phyloP scores from a whole-genome alignment of 2,888 invertebrate species.

The Escarpia spicata region DNA sequence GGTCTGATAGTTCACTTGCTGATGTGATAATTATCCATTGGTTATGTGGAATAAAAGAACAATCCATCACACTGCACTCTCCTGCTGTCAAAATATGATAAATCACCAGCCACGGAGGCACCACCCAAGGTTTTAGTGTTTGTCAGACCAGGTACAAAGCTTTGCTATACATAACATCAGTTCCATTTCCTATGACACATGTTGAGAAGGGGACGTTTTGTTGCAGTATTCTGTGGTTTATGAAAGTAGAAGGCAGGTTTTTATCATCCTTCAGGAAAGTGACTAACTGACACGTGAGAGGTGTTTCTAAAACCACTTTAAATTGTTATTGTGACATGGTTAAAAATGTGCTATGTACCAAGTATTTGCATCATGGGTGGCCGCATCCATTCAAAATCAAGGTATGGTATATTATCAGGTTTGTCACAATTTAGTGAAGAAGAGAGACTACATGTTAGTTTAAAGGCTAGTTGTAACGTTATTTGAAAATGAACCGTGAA shows the following conservation, averaged over 20 bases:
- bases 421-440: too few relatives aligned
- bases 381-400: too few relatives aligned
- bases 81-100: background rate
- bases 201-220: background rate
- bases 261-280: background rate
- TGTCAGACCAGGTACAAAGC: background rate
- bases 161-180: background rate
- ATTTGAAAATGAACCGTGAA: too few relatives aligned
- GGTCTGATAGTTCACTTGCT: background rate
- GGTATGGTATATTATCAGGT: too few relatives aligned
- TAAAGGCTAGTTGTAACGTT: too few relatives aligned
- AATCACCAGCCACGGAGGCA: background rate
- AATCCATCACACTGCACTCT: background rate
- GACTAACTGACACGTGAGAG: background rate
- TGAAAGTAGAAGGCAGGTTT: background rate
- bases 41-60: background rate
- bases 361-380: too few relatives aligned
- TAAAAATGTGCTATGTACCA: too few relatives aligned
- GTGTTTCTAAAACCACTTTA: background rate
- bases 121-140: background rate
- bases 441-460: too few relatives aligned
- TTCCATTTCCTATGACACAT: background rate
- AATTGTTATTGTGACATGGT: background rate
- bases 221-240: background rate
- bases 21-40: background rate